A percentile compares a stretch with the other conserved stretches of the same genome.
These are phyloP conservation scores for Incurvaria masculella DNA, from an alignment of 2,888 invertebrate species.

Conservation along the genomic window DNA sequence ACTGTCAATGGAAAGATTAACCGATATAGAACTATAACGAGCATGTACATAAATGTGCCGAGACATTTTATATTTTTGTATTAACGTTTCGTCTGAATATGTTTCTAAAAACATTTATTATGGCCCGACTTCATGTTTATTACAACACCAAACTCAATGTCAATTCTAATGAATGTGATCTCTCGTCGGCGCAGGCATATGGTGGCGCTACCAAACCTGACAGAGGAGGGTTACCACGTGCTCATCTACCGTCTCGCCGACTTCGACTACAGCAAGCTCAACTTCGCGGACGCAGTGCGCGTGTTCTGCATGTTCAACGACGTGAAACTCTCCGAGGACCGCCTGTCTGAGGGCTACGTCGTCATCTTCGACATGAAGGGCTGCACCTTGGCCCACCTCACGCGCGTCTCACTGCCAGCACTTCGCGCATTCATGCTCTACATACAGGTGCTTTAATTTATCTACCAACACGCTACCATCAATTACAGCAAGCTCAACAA, in stretches of 20 bases:
- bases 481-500: constrained; percentile 64
- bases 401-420: constrained; percentile 61
- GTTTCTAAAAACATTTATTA: no score
- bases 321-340: constrained; percentile 60
- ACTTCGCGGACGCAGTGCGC: constrained; percentile 61
- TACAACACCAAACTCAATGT: no score
- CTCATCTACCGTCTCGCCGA: constrained; percentile 59
- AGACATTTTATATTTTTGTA: no score
- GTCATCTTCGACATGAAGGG: constrained; percentile 68
- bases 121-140: no score
- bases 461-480: constrained; percentile 57
- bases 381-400: constrained; percentile 61
- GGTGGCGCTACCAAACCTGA: constrained; percentile 59
- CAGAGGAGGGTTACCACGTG: constrained; percentile 61
- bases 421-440: constrained; percentile 63
- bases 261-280: constrained; percentile 60
- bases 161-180: no score
- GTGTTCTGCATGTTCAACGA: constrained; percentile 68
- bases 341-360: constrained; percentile 55
- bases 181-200: constrained; percentile 61
- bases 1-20: no score
- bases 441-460: constrained; percentile 56
- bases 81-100: no score
- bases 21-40: no score
- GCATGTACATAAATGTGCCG: no score